phyloP scores from a whole-genome alignment of 2,888 invertebrate species.

The Diarsia dahlii region DNA sequence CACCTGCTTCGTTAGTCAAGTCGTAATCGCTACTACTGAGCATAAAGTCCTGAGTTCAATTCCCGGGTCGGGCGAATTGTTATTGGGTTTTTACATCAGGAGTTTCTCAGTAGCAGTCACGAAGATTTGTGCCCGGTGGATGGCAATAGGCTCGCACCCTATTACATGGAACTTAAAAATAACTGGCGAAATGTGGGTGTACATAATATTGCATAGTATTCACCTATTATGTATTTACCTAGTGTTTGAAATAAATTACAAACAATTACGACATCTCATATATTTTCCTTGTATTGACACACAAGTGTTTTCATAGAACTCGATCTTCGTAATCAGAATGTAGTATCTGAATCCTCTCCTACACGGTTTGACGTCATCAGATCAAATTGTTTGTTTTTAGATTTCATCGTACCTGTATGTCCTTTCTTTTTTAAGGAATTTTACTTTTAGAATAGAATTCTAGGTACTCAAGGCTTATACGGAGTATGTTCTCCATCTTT shows the following conservation, averaged over 20 bases:
- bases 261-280: background rate
- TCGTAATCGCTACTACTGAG: no score
- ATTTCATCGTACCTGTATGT: background rate
- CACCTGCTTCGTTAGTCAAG: no score
- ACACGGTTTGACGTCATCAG: slow-evolving; percentile 17
- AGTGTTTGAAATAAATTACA: background rate
- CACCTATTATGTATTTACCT: background rate
- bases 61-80: no score
- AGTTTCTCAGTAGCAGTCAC: no score
- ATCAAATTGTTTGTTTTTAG: background rate
- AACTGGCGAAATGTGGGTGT: no score
- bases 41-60: no score
- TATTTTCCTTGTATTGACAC: slow-evolving; percentile 31
- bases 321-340: background rate
- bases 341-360: slow-evolving; percentile 4
- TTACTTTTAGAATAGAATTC: background rate
- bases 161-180: no score
- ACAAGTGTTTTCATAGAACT: slow-evolving; percentile 12
- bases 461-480: background rate
- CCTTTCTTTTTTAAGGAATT: background rate
- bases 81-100: no score
- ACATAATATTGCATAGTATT: background rate
- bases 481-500: background rate
- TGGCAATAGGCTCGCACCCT: no score
- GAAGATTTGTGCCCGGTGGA: no score